Conservation (phyloP, 2,888 invertebrate species). For the Hoplodrina blanda region DNA sequence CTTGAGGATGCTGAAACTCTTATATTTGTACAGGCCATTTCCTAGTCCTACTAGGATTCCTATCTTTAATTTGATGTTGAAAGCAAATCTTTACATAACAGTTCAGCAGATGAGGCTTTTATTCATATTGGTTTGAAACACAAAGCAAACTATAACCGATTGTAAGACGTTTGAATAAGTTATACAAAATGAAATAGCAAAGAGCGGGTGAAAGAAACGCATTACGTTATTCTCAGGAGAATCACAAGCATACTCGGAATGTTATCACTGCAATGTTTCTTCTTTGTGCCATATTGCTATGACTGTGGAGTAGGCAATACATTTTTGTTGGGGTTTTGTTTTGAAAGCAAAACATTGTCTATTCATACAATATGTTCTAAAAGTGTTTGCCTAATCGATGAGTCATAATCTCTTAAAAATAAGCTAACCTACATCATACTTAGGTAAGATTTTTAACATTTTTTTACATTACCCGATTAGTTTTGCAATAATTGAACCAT, state of each 20-base stretch:
- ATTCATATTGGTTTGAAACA: constrained; percentile 4
- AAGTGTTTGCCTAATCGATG: background rate
- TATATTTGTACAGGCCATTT: background rate
- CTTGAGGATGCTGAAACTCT: background rate
- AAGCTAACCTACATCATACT: no score
- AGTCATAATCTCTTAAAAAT: no score
- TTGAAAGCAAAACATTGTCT: background rate
- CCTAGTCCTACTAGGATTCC: background rate
- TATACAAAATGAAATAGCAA: constrained; percentile 37
- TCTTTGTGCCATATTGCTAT: constrained; percentile 44
- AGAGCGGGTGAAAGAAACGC: constrained; percentile 25
- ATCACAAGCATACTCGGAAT: constrained; percentile 33
- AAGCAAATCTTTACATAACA: background rate
- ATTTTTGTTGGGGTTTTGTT: constrained; percentile 9
- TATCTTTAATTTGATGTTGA: background rate
- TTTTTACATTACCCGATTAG: no score
- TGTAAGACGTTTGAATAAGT: constrained; percentile 7
- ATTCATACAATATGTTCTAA: no score
- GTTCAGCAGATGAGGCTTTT: background rate
- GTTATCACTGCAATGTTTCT: constrained; percentile 50
- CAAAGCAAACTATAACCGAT: constrained; percentile 1
- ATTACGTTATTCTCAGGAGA: constrained; percentile 26
- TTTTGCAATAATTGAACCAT: no score
- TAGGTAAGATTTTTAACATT: no score
- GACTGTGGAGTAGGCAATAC: constrained; percentile 2